A percentile compares a stretch with the other conserved stretches of the same genome.
Evolutionary conservation across 1,140 invertebrate species (phyloP).

Genomic region (Drosophila neocordata): DNA sequence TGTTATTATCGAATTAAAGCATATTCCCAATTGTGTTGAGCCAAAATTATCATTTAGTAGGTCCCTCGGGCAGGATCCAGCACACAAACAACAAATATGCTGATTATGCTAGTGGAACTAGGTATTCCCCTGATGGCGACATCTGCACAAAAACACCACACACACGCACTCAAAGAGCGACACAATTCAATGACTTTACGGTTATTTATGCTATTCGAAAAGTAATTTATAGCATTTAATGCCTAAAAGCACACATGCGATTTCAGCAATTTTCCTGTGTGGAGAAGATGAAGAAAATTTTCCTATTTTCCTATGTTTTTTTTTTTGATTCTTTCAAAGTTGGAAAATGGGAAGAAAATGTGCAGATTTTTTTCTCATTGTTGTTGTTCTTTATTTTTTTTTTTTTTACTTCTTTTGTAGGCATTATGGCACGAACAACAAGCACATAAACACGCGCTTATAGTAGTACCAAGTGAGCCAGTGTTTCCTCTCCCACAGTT

Average conservation of each 20-base stretch:
- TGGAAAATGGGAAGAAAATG: not conserved
- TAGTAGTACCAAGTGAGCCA: constrained; percentile 33
- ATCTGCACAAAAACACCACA: constrained; percentile 25
- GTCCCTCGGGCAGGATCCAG: constrained; percentile 50
- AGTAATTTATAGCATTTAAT: constrained; percentile 74
- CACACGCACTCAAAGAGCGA: constrained; percentile 6
- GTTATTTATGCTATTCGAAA: constrained; percentile 61
- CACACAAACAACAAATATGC: constrained; percentile 46
- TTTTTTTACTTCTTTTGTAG: not conserved
- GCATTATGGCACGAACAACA: constrained; percentile 21
- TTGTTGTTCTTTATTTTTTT: not conserved
- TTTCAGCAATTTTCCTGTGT: constrained; percentile 62
- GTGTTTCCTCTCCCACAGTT: not conserved
- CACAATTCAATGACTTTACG: constrained; percentile 50
- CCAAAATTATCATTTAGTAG: constrained; percentile 58
- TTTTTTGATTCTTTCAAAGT: not conserved
- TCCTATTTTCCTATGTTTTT: not conserved
- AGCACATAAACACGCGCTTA: constrained; percentile 65
- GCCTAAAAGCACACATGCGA: constrained; percentile 72
- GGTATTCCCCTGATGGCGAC: constrained; percentile 35
- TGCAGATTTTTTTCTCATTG: constrained; percentile 12
- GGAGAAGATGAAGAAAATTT: not conserved
- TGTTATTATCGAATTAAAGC: constrained; percentile 51
- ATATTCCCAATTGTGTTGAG: constrained; percentile 23
- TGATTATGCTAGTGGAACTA: constrained; percentile 37